A percentile compares a stretch with the other conserved stretches of the same genome.
Conservation (phyloP, 2,888 invertebrate species). For the Phragmatobia fuliginosa region DNA sequence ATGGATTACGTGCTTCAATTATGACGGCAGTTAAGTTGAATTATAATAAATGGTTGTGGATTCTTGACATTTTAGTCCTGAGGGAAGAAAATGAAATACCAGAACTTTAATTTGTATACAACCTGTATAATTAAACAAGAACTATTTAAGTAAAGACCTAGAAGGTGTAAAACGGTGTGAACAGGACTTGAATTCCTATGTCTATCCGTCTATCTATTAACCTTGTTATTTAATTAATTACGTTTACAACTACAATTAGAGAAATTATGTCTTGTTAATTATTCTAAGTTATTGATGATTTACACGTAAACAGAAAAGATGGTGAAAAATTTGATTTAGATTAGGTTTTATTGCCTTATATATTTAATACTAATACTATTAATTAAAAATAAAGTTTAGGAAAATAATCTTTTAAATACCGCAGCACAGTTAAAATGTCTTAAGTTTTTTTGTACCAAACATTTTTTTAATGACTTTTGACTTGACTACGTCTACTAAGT, state of each 20-base stretch:
- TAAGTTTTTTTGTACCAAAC: no score
- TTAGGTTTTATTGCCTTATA: no score
- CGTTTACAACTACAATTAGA: not conserved
- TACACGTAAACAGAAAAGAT: not conserved
- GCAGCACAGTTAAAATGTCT: no score
- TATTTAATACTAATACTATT: not conserved
- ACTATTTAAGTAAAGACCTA: not conserved
- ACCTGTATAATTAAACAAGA: not conserved
- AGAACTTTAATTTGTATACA: not conserved
- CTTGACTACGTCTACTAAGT: not conserved
- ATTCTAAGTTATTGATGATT: no score
- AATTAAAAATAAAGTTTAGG: not conserved
- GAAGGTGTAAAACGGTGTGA: not conserved
- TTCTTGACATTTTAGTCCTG: not conserved
- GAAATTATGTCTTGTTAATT: not conserved
- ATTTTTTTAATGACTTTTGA: not conserved
- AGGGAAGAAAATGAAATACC: not conserved
- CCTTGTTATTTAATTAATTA: not conserved
- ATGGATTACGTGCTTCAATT: constrained; percentile 23
- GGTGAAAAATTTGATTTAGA: not conserved
- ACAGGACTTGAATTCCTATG: not conserved
- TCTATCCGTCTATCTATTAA: not conserved
- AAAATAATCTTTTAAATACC: not conserved
- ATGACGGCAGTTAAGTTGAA: constrained; percentile 10
- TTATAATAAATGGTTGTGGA: not conserved